Conservation (phyloP, 2,797 vertebrate species). For the Alectoris magna region DNA sequence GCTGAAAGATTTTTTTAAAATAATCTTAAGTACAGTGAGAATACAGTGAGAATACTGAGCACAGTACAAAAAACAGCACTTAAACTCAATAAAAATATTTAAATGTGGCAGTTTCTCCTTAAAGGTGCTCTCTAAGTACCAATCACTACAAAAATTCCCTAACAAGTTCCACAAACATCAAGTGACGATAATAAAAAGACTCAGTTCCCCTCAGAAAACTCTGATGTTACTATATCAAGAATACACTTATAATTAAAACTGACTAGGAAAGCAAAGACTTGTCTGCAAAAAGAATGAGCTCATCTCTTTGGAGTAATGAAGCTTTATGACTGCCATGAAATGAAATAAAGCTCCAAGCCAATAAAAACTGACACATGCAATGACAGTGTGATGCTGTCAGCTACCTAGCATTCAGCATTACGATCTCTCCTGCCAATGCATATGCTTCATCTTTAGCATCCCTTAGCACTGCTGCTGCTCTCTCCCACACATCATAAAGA, state of each 20-base stretch:
- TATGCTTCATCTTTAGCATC: not conserved
- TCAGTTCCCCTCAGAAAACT: not conserved
- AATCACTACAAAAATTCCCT: not conserved
- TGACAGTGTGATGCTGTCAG: not conserved
- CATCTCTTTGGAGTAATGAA: not conserved
- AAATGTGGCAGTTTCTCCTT: not conserved
- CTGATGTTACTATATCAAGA: not conserved
- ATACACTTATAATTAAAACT: not conserved
- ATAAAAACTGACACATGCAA: not conserved
- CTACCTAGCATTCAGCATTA: not conserved
- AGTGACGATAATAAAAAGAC: not conserved
- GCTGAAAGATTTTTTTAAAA: not conserved
- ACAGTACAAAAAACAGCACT: not conserved
- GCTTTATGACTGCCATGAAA: not conserved
- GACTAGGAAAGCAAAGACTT: not conserved
- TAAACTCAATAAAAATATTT: not conserved
- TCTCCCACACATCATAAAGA: not conserved
- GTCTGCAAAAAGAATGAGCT: not conserved
- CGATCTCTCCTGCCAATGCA: not conserved
- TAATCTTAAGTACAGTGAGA: not conserved
- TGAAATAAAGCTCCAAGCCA: constrained; percentile 17
- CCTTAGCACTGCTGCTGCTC: not conserved
- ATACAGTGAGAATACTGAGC: not conserved
- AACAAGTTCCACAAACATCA: not conserved
- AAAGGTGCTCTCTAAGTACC: not conserved